phyloP scores from a whole-genome alignment of 2,888 invertebrate species.

The Cerastoderma edule region DNA sequence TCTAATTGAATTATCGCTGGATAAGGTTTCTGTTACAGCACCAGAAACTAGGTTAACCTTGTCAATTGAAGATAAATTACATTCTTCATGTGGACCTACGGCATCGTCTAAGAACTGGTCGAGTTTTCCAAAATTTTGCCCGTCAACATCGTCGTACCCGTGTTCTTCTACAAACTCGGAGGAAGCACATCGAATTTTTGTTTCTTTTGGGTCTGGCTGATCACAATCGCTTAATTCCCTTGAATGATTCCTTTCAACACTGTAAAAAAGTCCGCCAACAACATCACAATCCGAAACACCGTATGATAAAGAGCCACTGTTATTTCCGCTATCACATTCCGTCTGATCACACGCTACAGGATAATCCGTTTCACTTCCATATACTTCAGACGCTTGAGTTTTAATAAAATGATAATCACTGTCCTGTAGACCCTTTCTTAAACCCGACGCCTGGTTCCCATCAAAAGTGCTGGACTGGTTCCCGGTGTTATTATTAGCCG shows the following conservation, averaged over 20 bases:
- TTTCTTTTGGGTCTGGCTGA: too few relatives aligned
- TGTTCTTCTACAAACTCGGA: too few relatives aligned
- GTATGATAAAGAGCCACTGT: background rate
- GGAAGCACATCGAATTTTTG: too few relatives aligned
- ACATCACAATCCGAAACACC: conserved; percentile 1
- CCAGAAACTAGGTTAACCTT: background rate
- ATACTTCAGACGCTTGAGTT: conserved; percentile 9
- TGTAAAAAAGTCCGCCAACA: too few relatives aligned
- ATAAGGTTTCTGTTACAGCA: background rate
- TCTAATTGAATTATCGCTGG: background rate
- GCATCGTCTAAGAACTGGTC: background rate
- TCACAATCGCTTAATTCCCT: too few relatives aligned
- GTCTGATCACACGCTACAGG: background rate
- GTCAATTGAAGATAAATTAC: background rate
- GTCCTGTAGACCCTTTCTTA: conserved; percentile 1
- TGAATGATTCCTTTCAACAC: too few relatives aligned
- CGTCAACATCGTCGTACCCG: too few relatives aligned
- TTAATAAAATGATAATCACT: conserved; percentile 19
- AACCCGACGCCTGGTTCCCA: conserved; percentile 13
- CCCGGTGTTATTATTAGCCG: conserved; percentile 13
- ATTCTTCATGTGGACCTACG: background rate
- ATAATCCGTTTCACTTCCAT: background rate
- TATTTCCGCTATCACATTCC: background rate
- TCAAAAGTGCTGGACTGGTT: conserved; percentile 21
- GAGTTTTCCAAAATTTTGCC: conserved; percentile 5